phyloP scores from a whole-genome alignment of 2,113 vertebrate genomes.

The Cyphomyrus discorhynchus region DNA sequence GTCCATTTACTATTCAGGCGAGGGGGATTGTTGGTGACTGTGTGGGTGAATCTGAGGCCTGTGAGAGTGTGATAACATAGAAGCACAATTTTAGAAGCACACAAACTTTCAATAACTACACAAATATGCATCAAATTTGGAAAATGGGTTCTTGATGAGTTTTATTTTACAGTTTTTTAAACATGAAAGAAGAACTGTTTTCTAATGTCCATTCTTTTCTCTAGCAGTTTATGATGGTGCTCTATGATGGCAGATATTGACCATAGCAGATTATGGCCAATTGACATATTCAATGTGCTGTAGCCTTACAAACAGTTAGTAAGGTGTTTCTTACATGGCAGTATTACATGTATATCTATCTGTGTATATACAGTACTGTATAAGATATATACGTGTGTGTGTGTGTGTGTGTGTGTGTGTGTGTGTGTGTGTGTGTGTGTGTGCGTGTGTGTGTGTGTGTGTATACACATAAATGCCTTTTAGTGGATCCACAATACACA shows the following conservation, averaged over 20 bases:
- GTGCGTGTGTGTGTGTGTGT: background rate
- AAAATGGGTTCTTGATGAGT: background rate
- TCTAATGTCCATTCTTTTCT: background rate
- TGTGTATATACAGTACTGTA: no score
- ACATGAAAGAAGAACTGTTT: background rate
- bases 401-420: no score
- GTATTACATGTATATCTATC: background rate
- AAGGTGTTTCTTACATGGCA: background rate
- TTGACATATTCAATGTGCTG: background rate
- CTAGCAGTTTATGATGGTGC: background rate
- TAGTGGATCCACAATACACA: background rate
- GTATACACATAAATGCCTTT: background rate
- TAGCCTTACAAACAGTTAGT: background rate
- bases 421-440: no score
- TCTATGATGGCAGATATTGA: background rate
- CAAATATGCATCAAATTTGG: background rate
- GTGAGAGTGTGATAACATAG: background rate
- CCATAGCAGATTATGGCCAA: background rate
- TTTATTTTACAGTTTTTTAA: background rate
- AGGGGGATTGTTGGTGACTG: background rate
- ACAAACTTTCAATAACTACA: background rate
- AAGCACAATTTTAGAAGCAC: background rate
- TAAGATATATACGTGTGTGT: no score
- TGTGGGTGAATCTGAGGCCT: background rate
- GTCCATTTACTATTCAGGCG: background rate